Evolutionary conservation across 2,888 invertebrate species (phyloP).

Genomic region (Chaetogeoica ovagalla): DNA sequence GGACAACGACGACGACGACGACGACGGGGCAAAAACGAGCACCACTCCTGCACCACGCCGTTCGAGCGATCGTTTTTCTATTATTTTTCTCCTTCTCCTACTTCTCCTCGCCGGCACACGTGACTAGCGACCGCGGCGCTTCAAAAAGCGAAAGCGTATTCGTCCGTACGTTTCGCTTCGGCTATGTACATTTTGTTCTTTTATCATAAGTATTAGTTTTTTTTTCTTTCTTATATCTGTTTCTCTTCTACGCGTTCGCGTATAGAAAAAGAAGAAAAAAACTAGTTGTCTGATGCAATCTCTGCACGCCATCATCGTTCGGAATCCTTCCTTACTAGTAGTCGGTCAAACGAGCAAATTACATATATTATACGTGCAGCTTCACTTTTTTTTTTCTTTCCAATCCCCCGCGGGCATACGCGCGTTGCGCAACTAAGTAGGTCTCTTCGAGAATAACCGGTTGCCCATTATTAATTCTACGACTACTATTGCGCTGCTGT

Average conservation of each 20-base stretch:
- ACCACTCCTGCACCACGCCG: no score
- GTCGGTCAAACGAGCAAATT: constrained; percentile 45
- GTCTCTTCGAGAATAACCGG: constrained; percentile 38
- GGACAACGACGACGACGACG: no score
- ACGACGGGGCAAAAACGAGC: no score
- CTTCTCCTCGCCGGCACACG: no score
- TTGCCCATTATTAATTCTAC: not conserved
- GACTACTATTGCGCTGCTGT: no score
- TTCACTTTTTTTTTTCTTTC: constrained; percentile 29
- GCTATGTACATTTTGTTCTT: not conserved
- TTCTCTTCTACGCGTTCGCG: constrained; percentile 10
- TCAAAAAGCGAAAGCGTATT: constrained; percentile 28
- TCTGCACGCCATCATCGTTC: constrained; percentile 27
- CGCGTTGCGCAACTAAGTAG: constrained; percentile 50
- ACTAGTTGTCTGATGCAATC: constrained; percentile 41
- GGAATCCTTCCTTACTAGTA: constrained; percentile 53
- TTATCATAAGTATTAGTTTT: not conserved
- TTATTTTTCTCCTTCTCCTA: no score
- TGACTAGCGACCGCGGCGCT: no score
- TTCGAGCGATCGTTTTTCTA: no score
- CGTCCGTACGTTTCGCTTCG: constrained; percentile 17
- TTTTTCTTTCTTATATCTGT: not conserved
- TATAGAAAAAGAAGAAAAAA: not conserved
- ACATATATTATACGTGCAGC: not conserved
- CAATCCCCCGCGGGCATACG: constrained; percentile 13